These are phyloP conservation scores for Horisme vitalbata DNA, from an alignment of 2,888 invertebrate species.

Conservation along the genomic window DNA sequence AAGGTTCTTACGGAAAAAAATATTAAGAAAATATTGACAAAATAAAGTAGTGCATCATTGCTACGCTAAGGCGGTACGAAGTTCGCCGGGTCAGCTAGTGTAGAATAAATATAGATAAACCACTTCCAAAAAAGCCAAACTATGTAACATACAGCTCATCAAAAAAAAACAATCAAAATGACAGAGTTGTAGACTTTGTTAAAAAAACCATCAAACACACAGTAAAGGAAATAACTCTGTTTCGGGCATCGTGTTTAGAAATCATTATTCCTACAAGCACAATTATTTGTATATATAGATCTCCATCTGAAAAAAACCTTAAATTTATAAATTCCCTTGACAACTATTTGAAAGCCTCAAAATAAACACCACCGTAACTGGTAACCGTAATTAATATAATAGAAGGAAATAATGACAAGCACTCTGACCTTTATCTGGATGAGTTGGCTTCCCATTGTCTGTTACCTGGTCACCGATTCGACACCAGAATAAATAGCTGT, in stretches of 20 bases:
- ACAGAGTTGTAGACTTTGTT: constrained; percentile 22
- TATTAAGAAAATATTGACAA: no score
- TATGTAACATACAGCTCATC: constrained; percentile 13
- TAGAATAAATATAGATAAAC: no score
- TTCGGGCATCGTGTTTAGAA: constrained; percentile 19
- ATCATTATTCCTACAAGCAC: constrained; percentile 1
- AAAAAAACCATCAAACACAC: constrained; percentile 6
- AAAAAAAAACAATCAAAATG: constrained; percentile 18
- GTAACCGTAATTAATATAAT: constrained; percentile 4
- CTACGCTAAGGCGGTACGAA: no score
- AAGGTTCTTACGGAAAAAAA: no score
- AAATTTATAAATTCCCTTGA: constrained; percentile 13
- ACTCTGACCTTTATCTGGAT: constrained; percentile 2
- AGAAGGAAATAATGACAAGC: neutral
- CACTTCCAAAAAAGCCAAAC: constrained; percentile 5
- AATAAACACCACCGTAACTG: constrained; percentile 7
- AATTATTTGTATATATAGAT: constrained; percentile 18
- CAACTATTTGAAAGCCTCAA: neutral
- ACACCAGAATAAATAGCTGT: constrained; percentile 12
- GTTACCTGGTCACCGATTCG: neutral
- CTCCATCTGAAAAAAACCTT: constrained; percentile 10
- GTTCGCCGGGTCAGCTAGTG: no score
- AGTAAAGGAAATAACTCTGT: constrained; percentile 11
- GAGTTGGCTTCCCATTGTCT: constrained; percentile 6
- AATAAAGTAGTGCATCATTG: no score